Percentiles rank a stretch among this genome's conserved stretches.
Evolutionary conservation across 2,113 vertebrate species (phyloP).

Genomic region (Nicator chloris): DNA sequence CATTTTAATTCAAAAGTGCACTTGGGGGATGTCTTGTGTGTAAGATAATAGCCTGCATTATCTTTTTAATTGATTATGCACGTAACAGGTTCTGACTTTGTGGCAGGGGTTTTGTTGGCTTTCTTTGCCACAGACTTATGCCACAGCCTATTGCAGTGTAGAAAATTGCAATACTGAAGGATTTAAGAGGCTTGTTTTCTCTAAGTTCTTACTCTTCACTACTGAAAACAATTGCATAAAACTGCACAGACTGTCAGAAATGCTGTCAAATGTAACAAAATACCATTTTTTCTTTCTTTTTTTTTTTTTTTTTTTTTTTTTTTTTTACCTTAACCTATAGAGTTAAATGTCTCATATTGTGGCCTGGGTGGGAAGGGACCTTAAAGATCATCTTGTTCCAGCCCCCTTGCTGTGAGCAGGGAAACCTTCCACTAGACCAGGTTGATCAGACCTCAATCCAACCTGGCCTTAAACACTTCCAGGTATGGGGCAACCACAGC

Average conservation of each 20-base stretch:
- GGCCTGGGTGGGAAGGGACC: not conserved
- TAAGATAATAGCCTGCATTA: not conserved
- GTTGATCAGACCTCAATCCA: not conserved
- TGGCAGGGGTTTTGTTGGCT: not conserved
- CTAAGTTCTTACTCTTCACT: not conserved
- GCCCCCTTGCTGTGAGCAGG: not conserved
- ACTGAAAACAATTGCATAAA: not conserved
- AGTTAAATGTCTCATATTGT: not conserved
- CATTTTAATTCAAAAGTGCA: not conserved
- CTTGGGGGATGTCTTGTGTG: not conserved
- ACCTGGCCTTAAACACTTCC: not conserved
- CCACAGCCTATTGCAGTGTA: not conserved
- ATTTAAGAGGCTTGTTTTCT: not conserved
- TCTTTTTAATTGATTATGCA: not conserved
- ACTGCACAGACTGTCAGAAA: not conserved
- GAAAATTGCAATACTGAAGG: not conserved
- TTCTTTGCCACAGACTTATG: not conserved
- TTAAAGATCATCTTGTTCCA: not conserved
- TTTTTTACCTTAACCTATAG: not conserved
- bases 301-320: not conserved
- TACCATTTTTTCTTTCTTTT: rapidly evolving
- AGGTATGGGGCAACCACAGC: not conserved
- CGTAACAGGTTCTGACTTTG: not conserved
- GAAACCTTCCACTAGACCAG: not conserved
- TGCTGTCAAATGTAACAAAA: not conserved